These are phyloP conservation scores for Petromus typicus DNA, from an alignment of 2,113 vertebrate genomes.

Conservation along the genomic window DNA sequence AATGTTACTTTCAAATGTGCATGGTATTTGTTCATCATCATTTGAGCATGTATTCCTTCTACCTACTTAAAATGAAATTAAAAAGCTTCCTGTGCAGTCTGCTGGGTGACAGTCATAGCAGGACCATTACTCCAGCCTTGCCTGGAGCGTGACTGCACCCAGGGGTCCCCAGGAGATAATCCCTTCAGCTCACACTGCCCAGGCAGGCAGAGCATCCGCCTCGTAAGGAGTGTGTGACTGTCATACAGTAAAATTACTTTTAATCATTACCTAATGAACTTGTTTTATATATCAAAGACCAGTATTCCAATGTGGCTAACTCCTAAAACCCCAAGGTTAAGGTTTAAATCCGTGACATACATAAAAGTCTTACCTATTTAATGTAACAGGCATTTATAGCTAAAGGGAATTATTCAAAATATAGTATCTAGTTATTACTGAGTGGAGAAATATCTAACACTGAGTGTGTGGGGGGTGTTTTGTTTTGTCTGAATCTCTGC, in stretches of 20 bases:
- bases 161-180: neutral
- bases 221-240: neutral
- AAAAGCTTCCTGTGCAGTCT: neutral
- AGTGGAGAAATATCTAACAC: conserved; percentile 26
- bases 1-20: neutral
- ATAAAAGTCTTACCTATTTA: neutral
- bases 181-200: neutral
- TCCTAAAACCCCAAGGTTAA: neutral
- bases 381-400: neutral
- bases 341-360: neutral
- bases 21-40: neutral
- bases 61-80: neutral
- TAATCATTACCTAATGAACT: neutral
- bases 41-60: neutral
- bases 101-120: rapidly evolving
- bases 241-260: conserved; percentile 33
- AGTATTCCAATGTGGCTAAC: neutral
- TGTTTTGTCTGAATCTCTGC: neutral
- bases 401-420: neutral
- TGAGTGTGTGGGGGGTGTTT: neutral
- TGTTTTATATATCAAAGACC: neutral
- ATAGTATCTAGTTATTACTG: conserved; percentile 37
- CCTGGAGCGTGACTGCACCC: neutral
- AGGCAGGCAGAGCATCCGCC: neutral
- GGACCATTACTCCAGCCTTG: neutral